A percentile compares a stretch with the other conserved stretches of the same genome.
phyloP scores from a whole-genome alignment of 1,140 invertebrate species.

The Heliconius nattereri region DNA sequence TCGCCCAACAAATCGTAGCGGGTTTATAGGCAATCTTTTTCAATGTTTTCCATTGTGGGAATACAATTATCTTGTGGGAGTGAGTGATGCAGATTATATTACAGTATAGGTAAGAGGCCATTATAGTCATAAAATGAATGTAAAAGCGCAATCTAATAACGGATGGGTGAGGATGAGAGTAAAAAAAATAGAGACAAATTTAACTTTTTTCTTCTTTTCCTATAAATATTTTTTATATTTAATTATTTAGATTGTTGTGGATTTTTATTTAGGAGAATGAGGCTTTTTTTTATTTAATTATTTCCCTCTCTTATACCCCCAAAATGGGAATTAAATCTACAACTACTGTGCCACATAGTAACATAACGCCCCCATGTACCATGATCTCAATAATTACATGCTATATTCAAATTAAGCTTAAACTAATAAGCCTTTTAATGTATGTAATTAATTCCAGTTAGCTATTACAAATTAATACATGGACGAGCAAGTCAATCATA shows the following conservation, averaged over 20 bases:
- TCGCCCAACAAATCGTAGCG: constrained; percentile 29
- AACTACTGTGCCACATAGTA: background rate
- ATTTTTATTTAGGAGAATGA: too few species aligned
- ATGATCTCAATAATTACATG: background rate
- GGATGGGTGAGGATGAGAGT: background rate
- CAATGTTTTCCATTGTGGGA: constrained; percentile 27
- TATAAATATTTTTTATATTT: background rate
- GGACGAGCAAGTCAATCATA: background rate
- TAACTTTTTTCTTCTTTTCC: background rate
- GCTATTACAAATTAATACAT: constrained; percentile 2
- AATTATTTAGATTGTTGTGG: too few species aligned
- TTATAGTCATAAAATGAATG: background rate
- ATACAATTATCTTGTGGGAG: background rate
- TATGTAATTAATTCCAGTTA: background rate
- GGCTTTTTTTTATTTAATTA: too few species aligned
- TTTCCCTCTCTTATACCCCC: too few species aligned
- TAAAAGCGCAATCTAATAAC: background rate
- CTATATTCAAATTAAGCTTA: background rate
- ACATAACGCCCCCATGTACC: background rate
- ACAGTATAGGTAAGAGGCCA: too few species aligned
- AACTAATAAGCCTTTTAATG: constrained; percentile 4
- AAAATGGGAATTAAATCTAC: background rate
- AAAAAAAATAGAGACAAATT: background rate
- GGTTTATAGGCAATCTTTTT: constrained; percentile 38
- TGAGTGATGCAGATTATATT: background rate